phyloP scores from a whole-genome alignment of 2,888 invertebrate species.

The Ceramica pisi region DNA sequence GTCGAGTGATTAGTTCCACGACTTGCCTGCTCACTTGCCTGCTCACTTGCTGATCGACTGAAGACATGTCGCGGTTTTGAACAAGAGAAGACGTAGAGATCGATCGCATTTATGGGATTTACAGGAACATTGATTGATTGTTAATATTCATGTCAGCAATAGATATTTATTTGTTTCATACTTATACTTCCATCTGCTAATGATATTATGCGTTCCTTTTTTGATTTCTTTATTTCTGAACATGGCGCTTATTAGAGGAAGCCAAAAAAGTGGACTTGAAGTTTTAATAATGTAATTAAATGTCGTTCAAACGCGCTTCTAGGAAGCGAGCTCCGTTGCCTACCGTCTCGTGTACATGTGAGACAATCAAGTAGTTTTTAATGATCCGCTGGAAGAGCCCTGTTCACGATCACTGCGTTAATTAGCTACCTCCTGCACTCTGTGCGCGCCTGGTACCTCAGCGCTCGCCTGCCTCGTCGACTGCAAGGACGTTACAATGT shows the following conservation, averaged over 20 bases:
- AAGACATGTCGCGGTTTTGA: not conserved
- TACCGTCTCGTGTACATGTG: not conserved
- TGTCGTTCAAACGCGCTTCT: not conserved
- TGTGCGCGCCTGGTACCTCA: constrained; percentile 3
- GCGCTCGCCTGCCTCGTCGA: not conserved
- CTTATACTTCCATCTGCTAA: too few relatives aligned
- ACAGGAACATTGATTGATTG: not conserved
- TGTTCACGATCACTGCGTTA: constrained; percentile 20
- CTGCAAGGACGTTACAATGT: not conserved
- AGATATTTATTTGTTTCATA: too few relatives aligned
- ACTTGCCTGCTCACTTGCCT: constrained; percentile 1
- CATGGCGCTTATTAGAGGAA: not conserved
- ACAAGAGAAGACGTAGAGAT: not conserved
- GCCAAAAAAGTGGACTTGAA: too few relatives aligned
- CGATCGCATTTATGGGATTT: not conserved
- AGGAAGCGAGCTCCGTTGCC: not conserved
- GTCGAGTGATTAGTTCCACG: constrained; percentile 21
- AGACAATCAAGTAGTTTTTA: constrained; percentile 14
- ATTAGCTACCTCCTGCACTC: constrained; percentile 11
- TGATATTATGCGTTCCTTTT: too few relatives aligned
- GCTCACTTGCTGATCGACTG: not conserved
- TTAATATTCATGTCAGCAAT: too few relatives aligned
- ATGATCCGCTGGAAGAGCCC: constrained; percentile 11
- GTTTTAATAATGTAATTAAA: not conserved
- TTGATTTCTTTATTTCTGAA: too few relatives aligned